These are phyloP conservation scores for Acleris literana DNA, from an alignment of 2,888 invertebrate species.

Conservation along the genomic window DNA sequence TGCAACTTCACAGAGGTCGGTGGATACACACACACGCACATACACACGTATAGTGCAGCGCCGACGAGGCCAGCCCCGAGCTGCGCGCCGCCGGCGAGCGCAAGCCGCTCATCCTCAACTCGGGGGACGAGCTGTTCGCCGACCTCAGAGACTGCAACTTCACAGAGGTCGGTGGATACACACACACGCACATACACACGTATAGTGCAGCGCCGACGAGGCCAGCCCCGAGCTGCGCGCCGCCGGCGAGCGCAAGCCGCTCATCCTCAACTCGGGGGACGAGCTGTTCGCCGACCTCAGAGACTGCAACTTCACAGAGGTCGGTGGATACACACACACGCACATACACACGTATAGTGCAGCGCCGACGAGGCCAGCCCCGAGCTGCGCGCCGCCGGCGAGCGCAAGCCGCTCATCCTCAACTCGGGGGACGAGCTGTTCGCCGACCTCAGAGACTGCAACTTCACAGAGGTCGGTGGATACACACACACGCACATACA, in stretches of 20 bases:
- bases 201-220: constrained; percentile 86
- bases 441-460: constrained; percentile 95
- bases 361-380: constrained; percentile 85
- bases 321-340: constrained; percentile 47
- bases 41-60: too few species aligned
- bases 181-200: too few species aligned
- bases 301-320: constrained; percentile 96
- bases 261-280: constrained; percentile 95
- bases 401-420: constrained; percentile 90
- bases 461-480: constrained; percentile 89
- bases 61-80: constrained; percentile 84
- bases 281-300: constrained; percentile 94
- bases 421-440: constrained; percentile 96
- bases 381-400: constrained; percentile 83
- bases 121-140: constrained; percentile 93
- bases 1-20: constrained; percentile 93
- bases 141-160: constrained; percentile 97
- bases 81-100: constrained; percentile 85
- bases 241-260: constrained; percentile 86
- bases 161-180: constrained; percentile 84
- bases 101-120: constrained; percentile 92
- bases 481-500: not conserved
- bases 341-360: too few species aligned
- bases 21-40: constrained; percentile 19
- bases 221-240: constrained; percentile 81